Evolutionary conservation across 53 echinoderm and acorn worm genomes (phyloP), one percentile per base, ranked within the genome.

Genomic region (Echinarachnius parma): DNA sequence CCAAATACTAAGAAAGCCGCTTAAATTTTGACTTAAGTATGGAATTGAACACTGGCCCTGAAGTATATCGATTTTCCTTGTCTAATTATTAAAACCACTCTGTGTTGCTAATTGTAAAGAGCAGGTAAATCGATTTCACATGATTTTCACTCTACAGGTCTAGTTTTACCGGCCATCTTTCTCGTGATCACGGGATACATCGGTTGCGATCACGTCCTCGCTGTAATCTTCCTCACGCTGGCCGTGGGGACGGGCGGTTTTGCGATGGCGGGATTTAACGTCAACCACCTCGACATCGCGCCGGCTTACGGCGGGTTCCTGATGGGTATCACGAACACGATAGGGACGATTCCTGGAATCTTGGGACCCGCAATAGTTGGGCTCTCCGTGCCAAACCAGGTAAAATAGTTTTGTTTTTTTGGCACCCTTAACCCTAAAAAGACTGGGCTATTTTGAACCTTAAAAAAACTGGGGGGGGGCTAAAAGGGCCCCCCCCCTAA

Each of bases 201-300:
- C 0, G 87, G 96, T 21, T 95, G 96, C 59, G 59, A 95, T 39
- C 75, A 82, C 21, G 47, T 48, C 48, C 21, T 90, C 5, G 90
- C 90, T 0, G 71, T 95, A 4, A 55, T 21, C 0, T 87, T 81
- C 64, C 77, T 95, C 32, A 77, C 82, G 18, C 55, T 86, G 21
- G 76, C 90, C 0, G 87, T 84, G 0, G 82, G 66, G 15, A 45
- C 53, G 32, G 68, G 67, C 66, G 96, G 90, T 2, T 21, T 95
- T 2, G 81, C 78, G 1, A 72, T 70, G 55, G 78, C 84, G 16
- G 96, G 96, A 3, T 95, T 53, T 35, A 90, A 84, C 18, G 76
- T 90, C 55, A 95, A 95, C 9, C 96, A 90, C 66, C 68, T 92
- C 49, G 84, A 87, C 46, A 78, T 87, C 2, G 82, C 87, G 2